Base-by-base conservation (phyloP, 2,888 invertebrate genomes). In the Salticus scenicus region DNA sequence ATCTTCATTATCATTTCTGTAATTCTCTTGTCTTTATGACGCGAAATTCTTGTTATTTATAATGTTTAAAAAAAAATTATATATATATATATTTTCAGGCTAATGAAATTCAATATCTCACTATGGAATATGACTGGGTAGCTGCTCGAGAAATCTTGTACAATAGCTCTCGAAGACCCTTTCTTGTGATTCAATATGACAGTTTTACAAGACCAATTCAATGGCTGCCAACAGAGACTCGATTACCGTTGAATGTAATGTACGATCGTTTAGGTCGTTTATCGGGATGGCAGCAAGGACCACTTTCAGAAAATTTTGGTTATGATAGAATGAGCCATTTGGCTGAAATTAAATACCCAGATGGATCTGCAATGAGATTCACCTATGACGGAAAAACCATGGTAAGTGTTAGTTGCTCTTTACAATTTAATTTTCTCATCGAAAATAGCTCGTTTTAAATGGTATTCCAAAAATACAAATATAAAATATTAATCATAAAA, bases 221-320 rank as follows among this genome's bases (percentile, higher is more conserved):
- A 71, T 89, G 89, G 89, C 63, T 89, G 30, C 89, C 89, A n/a
- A 89, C 88, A 89, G 96, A 96, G 10, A 95, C 96, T 88, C 96
- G 96, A 90, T 95, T 96, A 0, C 95, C 96, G 89, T 96, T 98
- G 1, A 97, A 97, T 90, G 92, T 98, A 28, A 97, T 97, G 89
- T 98, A 98, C 90, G 97, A 98, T 90, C 93, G 97, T 88, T 97
- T 96, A 90, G 97, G 97, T 87, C 93, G 97, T 89, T 91, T 98
- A 69, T 95, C 95, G 1, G 95, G 95, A 89, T 98, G 98, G 97
- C 95, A 95, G 89, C 97, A 98, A 95, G 98, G 97, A 30, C 95
- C 96, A 87, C 93, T 98, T 7, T 95, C 95, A 90, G 97, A 98
- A 92, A 95, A 94, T 0, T 97, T 97, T 89, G 95, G 95, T 0